Conservation (phyloP, 2,113 vertebrate genomes). For the Lutjanus erythropterus region DNA sequence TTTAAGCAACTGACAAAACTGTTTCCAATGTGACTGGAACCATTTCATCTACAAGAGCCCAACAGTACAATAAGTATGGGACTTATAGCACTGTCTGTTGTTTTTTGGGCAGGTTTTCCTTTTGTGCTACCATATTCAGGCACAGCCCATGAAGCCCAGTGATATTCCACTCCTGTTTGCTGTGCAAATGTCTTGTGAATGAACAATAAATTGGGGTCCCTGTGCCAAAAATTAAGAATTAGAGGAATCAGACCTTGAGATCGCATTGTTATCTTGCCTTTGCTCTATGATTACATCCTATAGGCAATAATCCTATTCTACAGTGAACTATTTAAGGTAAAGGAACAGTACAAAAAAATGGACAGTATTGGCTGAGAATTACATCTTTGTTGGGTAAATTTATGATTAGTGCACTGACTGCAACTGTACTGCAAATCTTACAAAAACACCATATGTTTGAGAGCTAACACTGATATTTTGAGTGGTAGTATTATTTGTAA, state of each 20-base stretch:
- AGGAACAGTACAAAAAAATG: background rate
- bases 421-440: background rate
- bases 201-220: background rate
- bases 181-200: slow-evolving; percentile 22
- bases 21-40: background rate
- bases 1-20: slow-evolving; percentile 1
- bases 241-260: background rate
- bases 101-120: background rate
- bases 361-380: background rate
- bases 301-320: slow-evolving; percentile 6
- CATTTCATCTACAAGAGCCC: background rate
- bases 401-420: background rate
- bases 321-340: slow-evolving; percentile 7
- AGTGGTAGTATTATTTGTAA: background rate
- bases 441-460: background rate
- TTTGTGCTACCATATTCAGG: background rate
- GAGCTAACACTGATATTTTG: background rate
- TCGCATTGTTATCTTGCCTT: slow-evolving; percentile 13
- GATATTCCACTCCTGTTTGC: background rate
- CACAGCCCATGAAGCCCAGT: background rate
- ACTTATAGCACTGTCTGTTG: background rate
- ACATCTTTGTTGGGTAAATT: background rate
- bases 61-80: background rate
- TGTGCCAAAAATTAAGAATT: slow-evolving; percentile 16
- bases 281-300: slow-evolving; percentile 4